A percentile compares a stretch with the other conserved stretches of the same genome.
Conservation (phyloP, 2,797 vertebrate genomes). For the Rhinella marina region DNA sequence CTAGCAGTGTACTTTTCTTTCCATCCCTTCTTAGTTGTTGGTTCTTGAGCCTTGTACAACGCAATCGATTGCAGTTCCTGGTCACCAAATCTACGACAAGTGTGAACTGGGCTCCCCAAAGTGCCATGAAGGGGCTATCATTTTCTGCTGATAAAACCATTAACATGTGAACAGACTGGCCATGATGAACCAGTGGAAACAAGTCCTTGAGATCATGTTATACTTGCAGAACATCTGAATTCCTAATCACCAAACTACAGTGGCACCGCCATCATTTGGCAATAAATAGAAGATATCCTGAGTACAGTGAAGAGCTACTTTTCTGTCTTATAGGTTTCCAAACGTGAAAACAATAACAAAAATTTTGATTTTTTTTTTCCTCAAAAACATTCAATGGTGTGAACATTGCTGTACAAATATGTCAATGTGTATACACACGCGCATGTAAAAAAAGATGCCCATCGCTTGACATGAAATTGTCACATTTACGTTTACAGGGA, state of each 20-base stretch:
- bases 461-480: conserved; percentile 27
- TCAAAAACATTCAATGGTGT: conserved; percentile 60
- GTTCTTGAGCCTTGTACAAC: conserved; percentile 51
- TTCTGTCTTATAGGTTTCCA: conserved; percentile 36
- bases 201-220: conserved; percentile 44
- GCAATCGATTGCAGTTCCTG: conserved; percentile 39
- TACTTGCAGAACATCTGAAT: conserved; percentile 42
- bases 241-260: conserved; percentile 64
- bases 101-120: conserved; percentile 53
- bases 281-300: conserved; percentile 89
- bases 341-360: conserved; percentile 47
- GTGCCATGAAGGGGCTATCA: conserved; percentile 57
- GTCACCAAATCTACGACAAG: conserved; percentile 51
- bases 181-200: conserved; percentile 24
- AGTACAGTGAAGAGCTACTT: conserved; percentile 73
- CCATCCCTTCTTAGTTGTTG: conserved; percentile 58
- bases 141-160: conserved; percentile 24
- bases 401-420: conserved; percentile 57
- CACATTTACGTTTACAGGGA: conserved; percentile 56
- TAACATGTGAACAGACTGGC: conserved; percentile 14
- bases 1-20: conserved; percentile 54
- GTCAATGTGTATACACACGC: conserved; percentile 41
- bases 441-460: conserved; percentile 41
- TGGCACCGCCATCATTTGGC: conserved; percentile 70
- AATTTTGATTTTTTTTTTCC: conserved; percentile 21